Evolutionary conservation across 2,888 invertebrate genomes (phyloP), one percentile per base, ranked within the genome.

Genomic region (Rhagophthalmus giganteus): DNA sequence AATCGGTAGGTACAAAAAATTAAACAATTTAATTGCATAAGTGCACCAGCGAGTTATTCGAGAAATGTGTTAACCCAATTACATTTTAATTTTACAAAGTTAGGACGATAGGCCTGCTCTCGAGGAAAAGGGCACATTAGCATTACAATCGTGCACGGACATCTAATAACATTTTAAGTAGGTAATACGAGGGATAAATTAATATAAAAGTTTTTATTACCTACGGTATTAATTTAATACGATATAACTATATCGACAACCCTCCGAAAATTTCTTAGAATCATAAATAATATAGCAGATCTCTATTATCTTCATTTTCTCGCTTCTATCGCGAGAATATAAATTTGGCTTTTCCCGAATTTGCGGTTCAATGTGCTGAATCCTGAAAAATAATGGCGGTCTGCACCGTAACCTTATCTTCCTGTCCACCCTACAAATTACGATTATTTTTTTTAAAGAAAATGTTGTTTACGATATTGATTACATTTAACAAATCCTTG

Each of bases 221-320:
- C n/a, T n/a, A n/a, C n/a, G n/a, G n/a, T n/a, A n/a, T n/a, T n/a
- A n/a, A n/a, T n/a, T n/a, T 20, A 20, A 20, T 20, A 20, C 20
- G 4, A 20, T 20, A 20, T 20, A 20, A 5, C n/a, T n/a, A n/a
- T n/a, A n/a, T n/a, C n/a, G n/a, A n/a, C 20, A 20, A 20, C 20
- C 20, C 7, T 20, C 7, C 3, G 3, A 20, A 20, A 20, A 20
- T 20, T 20, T 20, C 20, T 20, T 26, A 4, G 14, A 11, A 8
- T 27, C 42, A 27, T 42, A 42, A 42, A 42, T 42, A 34, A 42
- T 42, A 40, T 25, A 31, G 20, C 40, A 33, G 42, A 42, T 34
- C 33, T 42, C 42, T 34, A 33, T 42, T 42, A 42, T 42, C 42
- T 31, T 34, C 42, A 42, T 42, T 34, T 33, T 26, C 42, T 34